phyloP scores from a whole-genome alignment of 1,140 invertebrate genomes.

The Chymomyza costata region DNA sequence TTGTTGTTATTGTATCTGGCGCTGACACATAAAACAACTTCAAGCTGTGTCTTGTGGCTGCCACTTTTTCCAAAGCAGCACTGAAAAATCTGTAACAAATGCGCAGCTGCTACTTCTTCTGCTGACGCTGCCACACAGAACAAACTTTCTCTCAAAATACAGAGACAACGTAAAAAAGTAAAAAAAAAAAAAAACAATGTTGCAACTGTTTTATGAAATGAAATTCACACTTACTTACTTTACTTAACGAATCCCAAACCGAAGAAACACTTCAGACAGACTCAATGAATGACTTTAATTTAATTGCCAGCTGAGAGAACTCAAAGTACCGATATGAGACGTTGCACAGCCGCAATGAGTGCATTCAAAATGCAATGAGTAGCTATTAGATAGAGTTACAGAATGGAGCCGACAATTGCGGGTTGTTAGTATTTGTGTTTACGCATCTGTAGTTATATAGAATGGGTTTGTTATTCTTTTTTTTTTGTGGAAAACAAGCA shows the following conservation, averaged over 20 bases:
- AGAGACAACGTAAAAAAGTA: conserved; percentile 14
- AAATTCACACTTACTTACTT: no score
- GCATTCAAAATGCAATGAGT: conserved; percentile 19
- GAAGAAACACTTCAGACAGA: not conserved
- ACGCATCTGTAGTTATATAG: conserved; percentile 54
- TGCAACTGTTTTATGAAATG: no score
- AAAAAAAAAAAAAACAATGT: no score
- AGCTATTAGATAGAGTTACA: conserved; percentile 36
- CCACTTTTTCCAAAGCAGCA: conserved; percentile 30
- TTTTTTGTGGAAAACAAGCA: conserved; percentile 23
- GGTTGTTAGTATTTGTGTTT: conserved; percentile 34
- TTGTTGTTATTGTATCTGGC: no score
- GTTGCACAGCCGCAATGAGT: no score
- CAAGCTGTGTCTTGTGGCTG: conserved; percentile 14
- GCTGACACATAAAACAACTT: conserved; percentile 40
- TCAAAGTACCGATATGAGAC: conserved; percentile 21
- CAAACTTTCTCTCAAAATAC: conserved; percentile 63
- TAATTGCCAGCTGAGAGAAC: conserved; percentile 45
- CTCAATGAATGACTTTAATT: conserved; percentile 45
- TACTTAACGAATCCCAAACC: not conserved
- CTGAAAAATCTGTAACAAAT: conserved; percentile 60
- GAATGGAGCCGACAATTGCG: conserved; percentile 16
- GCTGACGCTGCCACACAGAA: conserved; percentile 43
- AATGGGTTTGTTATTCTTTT: conserved; percentile 48
- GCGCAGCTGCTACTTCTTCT: conserved; percentile 28